Percentiles rank a stretch among this genome's conserved stretches.
Conservation (phyloP, 2,113 vertebrate species). For the Takifugu flavidus region DNA sequence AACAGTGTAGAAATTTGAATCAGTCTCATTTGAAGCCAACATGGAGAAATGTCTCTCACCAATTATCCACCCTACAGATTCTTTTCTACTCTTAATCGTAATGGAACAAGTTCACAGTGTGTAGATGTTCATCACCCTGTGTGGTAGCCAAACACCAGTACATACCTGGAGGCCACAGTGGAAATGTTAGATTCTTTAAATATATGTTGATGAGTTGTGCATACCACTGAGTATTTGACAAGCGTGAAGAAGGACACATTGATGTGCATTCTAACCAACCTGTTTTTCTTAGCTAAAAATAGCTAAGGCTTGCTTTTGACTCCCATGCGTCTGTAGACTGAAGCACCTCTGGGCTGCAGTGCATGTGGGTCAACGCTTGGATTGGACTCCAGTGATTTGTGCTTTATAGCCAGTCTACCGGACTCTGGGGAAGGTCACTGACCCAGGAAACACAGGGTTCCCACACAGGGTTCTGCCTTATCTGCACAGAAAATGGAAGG, state of each 20-base stretch:
- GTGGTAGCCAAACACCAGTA: constrained; percentile 45
- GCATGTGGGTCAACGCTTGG: constrained; percentile 1
- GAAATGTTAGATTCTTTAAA: constrained; percentile 38
- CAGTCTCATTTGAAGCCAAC: no score
- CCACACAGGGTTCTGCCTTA: constrained; percentile 11
- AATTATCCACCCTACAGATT: no score
- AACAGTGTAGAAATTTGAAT: background rate
- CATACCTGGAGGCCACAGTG: constrained; percentile 5
- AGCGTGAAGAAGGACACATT: constrained; percentile 20
- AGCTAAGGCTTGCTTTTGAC: background rate
- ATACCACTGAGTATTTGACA: constrained; percentile 31
- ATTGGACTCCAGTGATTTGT: constrained; percentile 9
- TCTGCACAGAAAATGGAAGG: constrained; percentile 21
- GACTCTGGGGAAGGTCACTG: constrained; percentile 21
- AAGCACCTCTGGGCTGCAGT: constrained; percentile 1
- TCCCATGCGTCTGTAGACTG: background rate
- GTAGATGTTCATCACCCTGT: constrained; percentile 9
- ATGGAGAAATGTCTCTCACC: no score
- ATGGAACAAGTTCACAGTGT: background rate
- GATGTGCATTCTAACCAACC: no score
- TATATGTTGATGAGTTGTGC: constrained; percentile 23
- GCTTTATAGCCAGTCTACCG: constrained; percentile 23
- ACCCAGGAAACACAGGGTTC: constrained; percentile 17
- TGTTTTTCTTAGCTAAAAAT: constrained; percentile 9
- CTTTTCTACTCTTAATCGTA: no score